Percentiles rank a stretch among this genome's conserved stretches.
Evolutionary conservation across 2,113 vertebrate genomes (phyloP).

Genomic region (Lophotis ruficrista): DNA sequence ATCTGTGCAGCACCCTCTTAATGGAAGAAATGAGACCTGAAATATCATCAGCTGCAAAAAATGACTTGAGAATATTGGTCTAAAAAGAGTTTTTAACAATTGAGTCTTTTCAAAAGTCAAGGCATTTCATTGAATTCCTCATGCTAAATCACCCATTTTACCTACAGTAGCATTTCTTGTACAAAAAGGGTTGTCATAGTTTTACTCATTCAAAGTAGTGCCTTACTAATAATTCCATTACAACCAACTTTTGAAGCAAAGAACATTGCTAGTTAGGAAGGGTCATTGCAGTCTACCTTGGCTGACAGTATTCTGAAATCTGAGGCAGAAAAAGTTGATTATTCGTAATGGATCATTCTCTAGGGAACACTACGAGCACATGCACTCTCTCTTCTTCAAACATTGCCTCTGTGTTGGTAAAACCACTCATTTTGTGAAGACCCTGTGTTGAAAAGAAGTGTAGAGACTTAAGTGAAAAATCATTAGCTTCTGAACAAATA

Average conservation of each 20-base stretch:
- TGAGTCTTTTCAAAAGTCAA: not conserved
- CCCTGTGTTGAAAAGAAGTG: not conserved
- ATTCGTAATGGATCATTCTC: not conserved
- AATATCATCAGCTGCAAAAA: not conserved
- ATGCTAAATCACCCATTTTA: not conserved
- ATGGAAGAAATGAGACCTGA: not conserved
- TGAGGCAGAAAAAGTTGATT: too few relatives aligned
- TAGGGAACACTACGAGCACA: rapidly evolving
- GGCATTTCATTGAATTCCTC: not conserved
- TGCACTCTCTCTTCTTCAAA: not conserved
- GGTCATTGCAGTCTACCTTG: not conserved
- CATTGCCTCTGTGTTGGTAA: not conserved
- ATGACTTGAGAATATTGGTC: not conserved
- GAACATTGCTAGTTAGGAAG: rapidly evolving
- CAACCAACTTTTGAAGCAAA: not conserved
- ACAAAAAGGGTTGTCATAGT: too few relatives aligned
- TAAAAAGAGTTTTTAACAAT: not conserved
- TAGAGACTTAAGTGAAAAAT: not conserved
- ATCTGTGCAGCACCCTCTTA: not conserved
- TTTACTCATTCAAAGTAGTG: not conserved
- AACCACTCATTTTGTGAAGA: not conserved
- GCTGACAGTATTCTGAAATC: not conserved
- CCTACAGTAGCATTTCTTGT: rapidly evolving
- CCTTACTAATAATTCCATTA: not conserved
- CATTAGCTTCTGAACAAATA: not conserved